Evolutionary conservation across 2,888 invertebrate species (phyloP).

Genomic region (Uropetala carovei): DNA sequence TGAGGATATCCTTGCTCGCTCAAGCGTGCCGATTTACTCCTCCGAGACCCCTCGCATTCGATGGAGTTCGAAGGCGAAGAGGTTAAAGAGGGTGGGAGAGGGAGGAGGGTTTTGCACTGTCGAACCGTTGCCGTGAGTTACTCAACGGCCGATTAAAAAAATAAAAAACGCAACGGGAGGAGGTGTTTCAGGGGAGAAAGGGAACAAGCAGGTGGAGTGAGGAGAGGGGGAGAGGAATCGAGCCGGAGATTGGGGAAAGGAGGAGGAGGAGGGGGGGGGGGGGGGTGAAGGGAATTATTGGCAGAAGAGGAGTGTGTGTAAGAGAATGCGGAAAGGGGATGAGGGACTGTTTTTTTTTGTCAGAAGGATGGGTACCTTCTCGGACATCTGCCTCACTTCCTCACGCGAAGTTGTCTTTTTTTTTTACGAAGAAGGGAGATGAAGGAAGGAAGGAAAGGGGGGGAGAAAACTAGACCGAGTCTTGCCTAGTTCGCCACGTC

Average conservation of each 20-base stretch:
- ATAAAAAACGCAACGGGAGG: not conserved
- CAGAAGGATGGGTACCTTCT: not conserved
- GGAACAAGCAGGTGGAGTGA: not conserved
- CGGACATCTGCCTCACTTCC: constrained; percentile 46
- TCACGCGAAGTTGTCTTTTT: constrained; percentile 47
- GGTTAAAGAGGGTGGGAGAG: not conserved
- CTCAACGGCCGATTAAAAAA: not conserved
- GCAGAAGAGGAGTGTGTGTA: not conserved
- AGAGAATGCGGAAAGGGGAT: not conserved
- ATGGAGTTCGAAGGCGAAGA: too few relatives aligned
- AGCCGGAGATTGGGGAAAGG: constrained; percentile 1
- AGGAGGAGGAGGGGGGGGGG: constrained; percentile 20
- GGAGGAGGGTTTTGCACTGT: not conserved
- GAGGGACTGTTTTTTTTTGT: not conserved
- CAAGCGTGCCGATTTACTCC: constrained; percentile 15
- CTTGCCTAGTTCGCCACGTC: constrained; percentile 11
- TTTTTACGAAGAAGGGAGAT: not conserved
- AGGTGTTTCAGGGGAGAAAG: not conserved
- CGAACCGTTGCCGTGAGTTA: not conserved
- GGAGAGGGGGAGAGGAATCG: not conserved
- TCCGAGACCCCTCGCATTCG: not conserved
- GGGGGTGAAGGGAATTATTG: not conserved
- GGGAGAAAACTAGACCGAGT: not conserved
- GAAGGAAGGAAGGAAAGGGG: too few relatives aligned
- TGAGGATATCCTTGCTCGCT: constrained; percentile 21